These are phyloP conservation scores for Diuraphis noxia DNA, from an alignment of 1,140 invertebrate species.

Conservation along the genomic window DNA sequence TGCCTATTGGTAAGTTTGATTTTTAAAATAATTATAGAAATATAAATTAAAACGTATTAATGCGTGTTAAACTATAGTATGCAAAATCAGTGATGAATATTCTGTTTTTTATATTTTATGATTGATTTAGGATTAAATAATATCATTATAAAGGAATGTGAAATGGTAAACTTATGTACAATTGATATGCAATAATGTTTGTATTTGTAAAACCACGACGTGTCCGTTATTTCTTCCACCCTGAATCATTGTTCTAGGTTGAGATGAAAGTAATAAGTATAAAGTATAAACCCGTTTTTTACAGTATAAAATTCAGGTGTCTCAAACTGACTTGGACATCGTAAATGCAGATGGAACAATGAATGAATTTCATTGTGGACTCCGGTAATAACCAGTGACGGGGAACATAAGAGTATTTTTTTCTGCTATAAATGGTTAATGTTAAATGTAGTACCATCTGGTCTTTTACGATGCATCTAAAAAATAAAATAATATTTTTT, in stretches of 20 bases:
- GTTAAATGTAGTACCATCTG: slow-evolving; percentile 29
- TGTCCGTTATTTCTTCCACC: slow-evolving; percentile 43
- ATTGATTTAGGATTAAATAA: background rate
- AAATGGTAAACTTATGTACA: background rate
- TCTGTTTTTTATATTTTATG: background rate
- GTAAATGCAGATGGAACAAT: slow-evolving; percentile 50
- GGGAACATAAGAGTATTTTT: slow-evolving; percentile 10
- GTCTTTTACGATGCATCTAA: background rate
- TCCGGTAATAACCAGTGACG: slow-evolving; percentile 9
- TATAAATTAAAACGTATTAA: no score
- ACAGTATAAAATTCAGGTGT: slow-evolving; percentile 27
- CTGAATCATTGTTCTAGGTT: slow-evolving; percentile 16
- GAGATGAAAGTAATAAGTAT: slow-evolving; percentile 35
- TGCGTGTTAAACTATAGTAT: background rate
- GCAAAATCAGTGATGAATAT: background rate
- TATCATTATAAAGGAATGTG: background rate
- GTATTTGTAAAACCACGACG: background rate
- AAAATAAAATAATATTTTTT: background rate
- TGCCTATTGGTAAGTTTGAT: background rate
- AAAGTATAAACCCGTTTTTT: slow-evolving; percentile 26
- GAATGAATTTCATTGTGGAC: slow-evolving; percentile 30
- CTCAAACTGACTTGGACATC: slow-evolving; percentile 19
- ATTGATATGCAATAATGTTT: slow-evolving; percentile 22
- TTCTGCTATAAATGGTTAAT: slow-evolving; percentile 16
- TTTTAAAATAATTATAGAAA: background rate